Conservation (phyloP, 2,797 vertebrate genomes). For the Pseudochromis fuscus region DNA sequence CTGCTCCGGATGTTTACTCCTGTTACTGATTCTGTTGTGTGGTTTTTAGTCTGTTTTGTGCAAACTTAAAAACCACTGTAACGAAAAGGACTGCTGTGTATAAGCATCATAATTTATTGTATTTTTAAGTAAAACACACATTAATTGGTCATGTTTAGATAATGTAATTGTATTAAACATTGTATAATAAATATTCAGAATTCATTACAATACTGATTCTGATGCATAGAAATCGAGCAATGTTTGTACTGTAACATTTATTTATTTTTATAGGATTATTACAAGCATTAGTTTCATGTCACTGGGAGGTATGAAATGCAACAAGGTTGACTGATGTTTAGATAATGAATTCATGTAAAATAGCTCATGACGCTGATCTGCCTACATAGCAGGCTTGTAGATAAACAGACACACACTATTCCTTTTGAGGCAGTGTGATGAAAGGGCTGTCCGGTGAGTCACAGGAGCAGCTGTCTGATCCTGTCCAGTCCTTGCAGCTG, state of each 20-base stretch:
- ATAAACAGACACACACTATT: slow-evolving; percentile 52
- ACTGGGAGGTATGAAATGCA: background rate
- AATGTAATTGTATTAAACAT: too few species aligned
- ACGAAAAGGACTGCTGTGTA: too few species aligned
- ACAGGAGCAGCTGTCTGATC: slow-evolving; percentile 78
- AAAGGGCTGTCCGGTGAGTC: slow-evolving; percentile 73
- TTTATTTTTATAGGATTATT: too few species aligned
- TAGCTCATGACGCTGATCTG: slow-evolving; percentile 11
- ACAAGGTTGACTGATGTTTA: slow-evolving; percentile 13
- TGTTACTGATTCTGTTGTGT: background rate
- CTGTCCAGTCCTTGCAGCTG: slow-evolving; percentile 74
- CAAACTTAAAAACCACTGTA: too few species aligned
- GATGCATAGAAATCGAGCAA: background rate
- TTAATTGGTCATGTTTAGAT: too few species aligned
- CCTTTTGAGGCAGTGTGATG: slow-evolving; percentile 77
- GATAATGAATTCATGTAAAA: slow-evolving; percentile 8
- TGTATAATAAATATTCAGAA: too few species aligned
- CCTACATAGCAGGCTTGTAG: slow-evolving; percentile 26
- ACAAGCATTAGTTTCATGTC: background rate
- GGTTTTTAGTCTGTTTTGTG: background rate
- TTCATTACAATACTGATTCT: background rate
- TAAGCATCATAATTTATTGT: too few species aligned
- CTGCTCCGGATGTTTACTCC: background rate
- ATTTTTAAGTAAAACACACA: too few species aligned
- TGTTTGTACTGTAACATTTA: too few species aligned